Conservation (phyloP, 2,113 vertebrate genomes). For the Apodemus speciosus region DNA sequence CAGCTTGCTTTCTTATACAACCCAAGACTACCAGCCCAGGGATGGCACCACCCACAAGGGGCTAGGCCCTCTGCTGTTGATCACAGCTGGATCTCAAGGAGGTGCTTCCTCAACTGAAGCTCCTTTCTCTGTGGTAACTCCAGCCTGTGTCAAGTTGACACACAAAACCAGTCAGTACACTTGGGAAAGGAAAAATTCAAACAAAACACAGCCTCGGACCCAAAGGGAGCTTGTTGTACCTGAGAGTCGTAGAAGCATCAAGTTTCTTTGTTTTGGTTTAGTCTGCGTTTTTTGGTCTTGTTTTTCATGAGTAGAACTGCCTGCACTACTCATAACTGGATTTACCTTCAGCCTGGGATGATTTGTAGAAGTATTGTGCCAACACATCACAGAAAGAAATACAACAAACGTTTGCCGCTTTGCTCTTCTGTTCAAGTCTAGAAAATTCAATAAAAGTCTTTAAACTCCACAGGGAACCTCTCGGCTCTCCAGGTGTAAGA, state of each 20-base stretch:
- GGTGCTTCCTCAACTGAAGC: too few species aligned
- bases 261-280: not conserved
- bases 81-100: too few species aligned
- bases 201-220: not conserved
- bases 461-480: not conserved
- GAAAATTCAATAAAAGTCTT: not conserved
- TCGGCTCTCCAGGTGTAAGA: not conserved
- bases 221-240: not conserved
- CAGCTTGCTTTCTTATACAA: too few species aligned
- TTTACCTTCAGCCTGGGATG: not conserved
- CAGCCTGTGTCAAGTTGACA: too few species aligned
- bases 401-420: not conserved
- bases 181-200: not conserved
- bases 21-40: too few species aligned
- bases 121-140: too few species aligned
- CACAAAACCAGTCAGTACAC: too few species aligned
- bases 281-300: not conserved
- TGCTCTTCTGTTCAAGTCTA: not conserved
- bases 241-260: conserved; percentile 2
- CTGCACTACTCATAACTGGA: not conserved
- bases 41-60: too few species aligned
- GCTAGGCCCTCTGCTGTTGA: too few species aligned
- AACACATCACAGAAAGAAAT: conserved; percentile 26
- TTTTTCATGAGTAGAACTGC: conserved; percentile 1
- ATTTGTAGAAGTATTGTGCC: conserved; percentile 23